Percentiles rank a stretch among this genome's conserved stretches.
Evolutionary conservation across 2,113 vertebrate genomes (phyloP).

Genomic region (Microtus montanus): DNA sequence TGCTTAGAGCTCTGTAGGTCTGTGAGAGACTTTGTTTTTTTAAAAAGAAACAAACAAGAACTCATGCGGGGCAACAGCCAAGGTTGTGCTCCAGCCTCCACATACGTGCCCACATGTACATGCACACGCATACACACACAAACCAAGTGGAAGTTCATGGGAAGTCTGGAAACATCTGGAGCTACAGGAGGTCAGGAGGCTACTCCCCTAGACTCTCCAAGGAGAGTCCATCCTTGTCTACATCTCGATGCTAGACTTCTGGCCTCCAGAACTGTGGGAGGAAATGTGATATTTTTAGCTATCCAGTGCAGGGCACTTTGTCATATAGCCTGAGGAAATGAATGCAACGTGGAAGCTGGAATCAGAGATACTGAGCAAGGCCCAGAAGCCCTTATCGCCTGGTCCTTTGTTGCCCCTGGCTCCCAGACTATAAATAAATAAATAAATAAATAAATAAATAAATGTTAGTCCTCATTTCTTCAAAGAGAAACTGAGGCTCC

Average conservation of each 20-base stretch:
- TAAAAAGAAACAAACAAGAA: neutral
- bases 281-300: neutral
- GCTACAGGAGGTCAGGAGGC: neutral
- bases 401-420: neutral
- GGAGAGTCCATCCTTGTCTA: neutral
- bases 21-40: neutral
- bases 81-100: neutral
- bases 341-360: neutral
- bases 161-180: neutral
- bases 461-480: neutral
- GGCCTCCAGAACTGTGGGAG: neutral
- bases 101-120: neutral
- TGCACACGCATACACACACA: neutral
- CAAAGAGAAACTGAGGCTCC: neutral
- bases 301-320: fast-evolving
- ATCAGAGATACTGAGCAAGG: neutral
- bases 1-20: neutral
- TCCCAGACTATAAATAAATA: neutral
- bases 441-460: too few species aligned
- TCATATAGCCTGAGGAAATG: neutral
- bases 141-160: neutral
- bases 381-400: neutral
- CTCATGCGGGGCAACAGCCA: neutral
- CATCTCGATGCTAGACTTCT: neutral
- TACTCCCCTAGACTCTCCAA: fast-evolving